Evolutionary conservation across 2,113 vertebrate genomes (phyloP).

Genomic region (Myanophis thanlyinensis): DNA sequence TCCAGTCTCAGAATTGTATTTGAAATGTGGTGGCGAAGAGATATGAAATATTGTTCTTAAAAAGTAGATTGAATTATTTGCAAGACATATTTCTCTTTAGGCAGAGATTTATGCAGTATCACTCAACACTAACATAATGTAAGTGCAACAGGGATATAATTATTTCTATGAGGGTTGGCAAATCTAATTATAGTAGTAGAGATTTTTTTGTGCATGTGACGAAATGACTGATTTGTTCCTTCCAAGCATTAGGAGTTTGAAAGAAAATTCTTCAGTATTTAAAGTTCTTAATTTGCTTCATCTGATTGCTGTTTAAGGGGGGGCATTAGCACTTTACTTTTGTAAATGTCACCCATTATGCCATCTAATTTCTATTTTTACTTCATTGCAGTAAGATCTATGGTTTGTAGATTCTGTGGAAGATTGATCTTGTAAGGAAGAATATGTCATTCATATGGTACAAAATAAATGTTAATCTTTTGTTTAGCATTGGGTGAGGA

Average conservation of each 20-base stretch:
- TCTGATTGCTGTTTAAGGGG: neutral
- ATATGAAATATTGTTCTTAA: neutral
- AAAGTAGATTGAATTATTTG: neutral
- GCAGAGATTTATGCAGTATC: neutral
- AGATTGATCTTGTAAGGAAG: neutral
- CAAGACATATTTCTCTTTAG: neutral
- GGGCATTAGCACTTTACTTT: neutral
- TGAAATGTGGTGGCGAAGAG: neutral
- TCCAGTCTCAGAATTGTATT: neutral
- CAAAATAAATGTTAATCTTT: neutral
- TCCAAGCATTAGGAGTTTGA: neutral
- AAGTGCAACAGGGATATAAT: neutral
- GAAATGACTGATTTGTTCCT: neutral
- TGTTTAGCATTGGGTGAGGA: neutral
- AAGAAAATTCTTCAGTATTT: neutral
- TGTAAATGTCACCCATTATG: neutral
- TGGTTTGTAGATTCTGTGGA: neutral
- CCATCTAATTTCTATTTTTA: neutral
- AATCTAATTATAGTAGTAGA: neutral
- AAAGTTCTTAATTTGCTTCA: neutral
- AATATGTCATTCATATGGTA: neutral
- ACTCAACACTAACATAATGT: neutral
- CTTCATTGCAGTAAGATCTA: neutral
- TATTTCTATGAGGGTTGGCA: neutral
- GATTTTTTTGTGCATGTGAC: neutral